phyloP scores from a whole-genome alignment of 2,888 invertebrate species.

The Archaeoteleia sp. region DNA sequence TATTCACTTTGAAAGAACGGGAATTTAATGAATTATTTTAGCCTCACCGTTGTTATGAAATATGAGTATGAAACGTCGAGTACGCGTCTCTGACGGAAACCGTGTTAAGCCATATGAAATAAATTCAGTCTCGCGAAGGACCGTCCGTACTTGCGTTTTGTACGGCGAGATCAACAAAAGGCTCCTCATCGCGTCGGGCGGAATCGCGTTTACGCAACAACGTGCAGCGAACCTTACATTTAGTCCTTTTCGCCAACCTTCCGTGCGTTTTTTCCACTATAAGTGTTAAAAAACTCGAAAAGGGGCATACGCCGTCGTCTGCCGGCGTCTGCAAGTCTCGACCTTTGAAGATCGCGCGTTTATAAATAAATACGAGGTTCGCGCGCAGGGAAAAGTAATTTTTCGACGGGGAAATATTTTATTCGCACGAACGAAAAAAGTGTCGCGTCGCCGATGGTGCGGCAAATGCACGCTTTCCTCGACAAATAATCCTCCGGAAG shows the following conservation, averaged over 20 bases:
- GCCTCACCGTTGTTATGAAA: conserved; percentile 25
- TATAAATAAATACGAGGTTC: conserved; percentile 25
- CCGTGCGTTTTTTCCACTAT: conserved; percentile 31
- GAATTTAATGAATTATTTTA: conserved; percentile 51
- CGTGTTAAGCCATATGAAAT: conserved; percentile 39
- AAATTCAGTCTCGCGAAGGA: conserved; percentile 42
- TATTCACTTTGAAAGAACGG: conserved; percentile 42
- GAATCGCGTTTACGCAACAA: conserved; percentile 36
- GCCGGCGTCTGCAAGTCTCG: conserved; percentile 27
- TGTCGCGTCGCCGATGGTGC: conserved; percentile 2
- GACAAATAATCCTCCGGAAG: neutral
- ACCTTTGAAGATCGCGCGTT: conserved; percentile 33
- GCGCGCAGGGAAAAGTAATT: conserved; percentile 18
- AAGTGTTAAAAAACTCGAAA: conserved; percentile 38
- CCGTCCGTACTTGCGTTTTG: conserved; percentile 22
- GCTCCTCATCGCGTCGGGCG: conserved; percentile 26
- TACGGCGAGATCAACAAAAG: conserved; percentile 38
- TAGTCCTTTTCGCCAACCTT: conserved; percentile 15
- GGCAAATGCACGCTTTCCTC: conserved; percentile 1
- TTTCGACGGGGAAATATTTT: conserved; percentile 34
- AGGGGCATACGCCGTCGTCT: neutral
- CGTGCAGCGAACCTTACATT: conserved; percentile 39
- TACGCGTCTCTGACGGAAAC: neutral
- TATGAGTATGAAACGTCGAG: conserved; percentile 25
- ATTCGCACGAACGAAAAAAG: conserved; percentile 28